phyloP scores from a whole-genome alignment of 1,140 invertebrate genomes.

The Atopsyche davidsoni region DNA sequence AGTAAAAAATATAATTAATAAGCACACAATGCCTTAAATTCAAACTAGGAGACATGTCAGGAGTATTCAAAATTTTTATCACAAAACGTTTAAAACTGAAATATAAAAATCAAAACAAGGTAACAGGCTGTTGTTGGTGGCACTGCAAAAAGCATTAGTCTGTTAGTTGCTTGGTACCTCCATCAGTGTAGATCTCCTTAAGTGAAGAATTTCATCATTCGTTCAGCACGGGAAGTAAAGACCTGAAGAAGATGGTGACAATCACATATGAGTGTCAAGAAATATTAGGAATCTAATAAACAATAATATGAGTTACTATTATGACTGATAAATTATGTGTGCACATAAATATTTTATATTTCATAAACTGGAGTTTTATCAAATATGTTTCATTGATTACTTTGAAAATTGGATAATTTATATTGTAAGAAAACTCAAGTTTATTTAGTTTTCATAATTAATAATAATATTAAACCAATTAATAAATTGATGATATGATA shows the following conservation, averaged over 20 bases:
- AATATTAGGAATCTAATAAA: neutral
- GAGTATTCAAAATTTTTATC: neutral
- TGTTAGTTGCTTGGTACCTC: slow-evolving; percentile 16
- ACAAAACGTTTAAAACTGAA: slow-evolving; percentile 1
- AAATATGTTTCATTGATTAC: neutral
- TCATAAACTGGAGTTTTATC: neutral
- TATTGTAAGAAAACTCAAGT: neutral
- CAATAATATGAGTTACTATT: neutral
- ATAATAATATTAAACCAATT: neutral
- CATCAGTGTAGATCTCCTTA: slow-evolving; percentile 13
- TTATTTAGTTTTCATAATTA: neutral
- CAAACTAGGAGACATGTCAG: neutral
- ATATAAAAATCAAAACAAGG: slow-evolving; percentile 1
- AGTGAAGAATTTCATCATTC: slow-evolving; percentile 24
- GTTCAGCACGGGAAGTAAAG: slow-evolving; percentile 28
- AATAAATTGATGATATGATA: neutral
- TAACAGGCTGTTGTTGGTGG: neutral
- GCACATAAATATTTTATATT: neutral
- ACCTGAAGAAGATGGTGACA: slow-evolving; percentile 14
- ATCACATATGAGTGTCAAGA: neutral
- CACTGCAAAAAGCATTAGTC: slow-evolving; percentile 2
- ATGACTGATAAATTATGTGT: slow-evolving; percentile 2
- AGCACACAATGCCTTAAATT: neutral
- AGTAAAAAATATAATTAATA: slow-evolving; percentile 1
- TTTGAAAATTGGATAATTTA: slow-evolving; percentile 1